Evolutionary conservation across 1,140 invertebrate genomes (phyloP).

Genomic region (Muscidifurax raptorellus): DNA sequence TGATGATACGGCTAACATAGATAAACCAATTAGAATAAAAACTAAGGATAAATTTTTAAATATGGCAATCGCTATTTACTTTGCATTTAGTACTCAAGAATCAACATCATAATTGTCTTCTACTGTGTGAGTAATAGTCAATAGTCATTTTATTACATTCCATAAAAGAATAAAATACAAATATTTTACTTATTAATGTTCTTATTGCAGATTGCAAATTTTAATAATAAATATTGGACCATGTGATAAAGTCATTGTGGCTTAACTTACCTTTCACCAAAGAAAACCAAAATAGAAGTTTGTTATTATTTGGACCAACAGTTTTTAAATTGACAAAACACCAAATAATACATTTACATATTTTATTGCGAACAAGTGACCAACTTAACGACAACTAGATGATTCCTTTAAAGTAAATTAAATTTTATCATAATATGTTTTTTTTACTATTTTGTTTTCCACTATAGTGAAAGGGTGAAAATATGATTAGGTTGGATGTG

Average conservation of each 20-base stretch:
- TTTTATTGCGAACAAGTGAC: slow-evolving; percentile 73
- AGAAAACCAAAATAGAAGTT: slow-evolving; percentile 79
- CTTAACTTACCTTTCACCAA: slow-evolving; percentile 77
- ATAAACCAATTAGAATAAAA: background rate
- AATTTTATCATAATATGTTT: slow-evolving; percentile 35
- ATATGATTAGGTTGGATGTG: slow-evolving; percentile 37
- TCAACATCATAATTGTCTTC: background rate
- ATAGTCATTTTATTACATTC: too few species aligned
- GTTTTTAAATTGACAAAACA: slow-evolving; percentile 69
- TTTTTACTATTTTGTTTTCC: slow-evolving; percentile 50
- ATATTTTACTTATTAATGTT: too few species aligned
- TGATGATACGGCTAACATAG: background rate
- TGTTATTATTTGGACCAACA: slow-evolving; percentile 63
- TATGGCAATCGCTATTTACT: background rate
- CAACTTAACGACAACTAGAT: slow-evolving; percentile 54
- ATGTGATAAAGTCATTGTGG: too few species aligned
- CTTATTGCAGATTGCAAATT: too few species aligned
- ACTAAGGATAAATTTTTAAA: background rate
- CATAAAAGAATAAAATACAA: too few species aligned
- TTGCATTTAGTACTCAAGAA: background rate
- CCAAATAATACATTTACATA: slow-evolving; percentile 72
- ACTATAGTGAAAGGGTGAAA: slow-evolving; percentile 39
- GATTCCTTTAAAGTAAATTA: slow-evolving; percentile 40
- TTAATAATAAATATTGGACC: too few species aligned
- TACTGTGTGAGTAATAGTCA: too few species aligned